These are phyloP conservation scores for Saturnia japonica DNA, from an alignment of 2,888 invertebrate genomes.

Conservation along the genomic window DNA sequence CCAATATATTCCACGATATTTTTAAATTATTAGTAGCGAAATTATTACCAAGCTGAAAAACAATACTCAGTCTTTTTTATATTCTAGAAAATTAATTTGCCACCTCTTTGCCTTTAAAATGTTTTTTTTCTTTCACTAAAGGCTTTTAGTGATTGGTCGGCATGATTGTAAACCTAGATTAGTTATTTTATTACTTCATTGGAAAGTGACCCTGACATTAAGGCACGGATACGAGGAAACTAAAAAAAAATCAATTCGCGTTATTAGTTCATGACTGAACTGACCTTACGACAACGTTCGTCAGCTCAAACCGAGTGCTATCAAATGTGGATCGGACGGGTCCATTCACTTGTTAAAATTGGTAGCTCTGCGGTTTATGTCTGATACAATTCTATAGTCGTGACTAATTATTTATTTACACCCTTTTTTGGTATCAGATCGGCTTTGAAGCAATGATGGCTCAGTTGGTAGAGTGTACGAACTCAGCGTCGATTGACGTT, in stretches of 20 bases:
- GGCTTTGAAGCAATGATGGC: too few relatives aligned
- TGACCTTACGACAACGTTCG: slow-evolving; percentile 39
- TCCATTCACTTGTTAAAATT: background rate
- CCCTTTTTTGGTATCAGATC: too few relatives aligned
- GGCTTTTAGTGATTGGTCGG: too few relatives aligned
- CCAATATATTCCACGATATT: too few relatives aligned
- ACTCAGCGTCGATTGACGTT: too few relatives aligned
- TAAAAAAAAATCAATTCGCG: slow-evolving; percentile 41
- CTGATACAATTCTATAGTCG: background rate
- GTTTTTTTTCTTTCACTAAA: too few relatives aligned
- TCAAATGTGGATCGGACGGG: slow-evolving; percentile 15
- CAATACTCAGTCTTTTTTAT: too few relatives aligned
- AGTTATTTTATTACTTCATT: background rate
- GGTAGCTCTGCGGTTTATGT: background rate
- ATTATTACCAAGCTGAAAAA: too few relatives aligned
- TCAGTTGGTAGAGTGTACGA: too few relatives aligned
- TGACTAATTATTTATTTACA: background rate
- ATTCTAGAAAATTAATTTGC: too few relatives aligned
- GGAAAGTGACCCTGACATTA: slow-evolving; percentile 58
- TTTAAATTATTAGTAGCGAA: too few relatives aligned
- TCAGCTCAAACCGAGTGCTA: slow-evolving; percentile 5
- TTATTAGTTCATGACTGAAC: slow-evolving; percentile 46
- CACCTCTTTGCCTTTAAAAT: too few relatives aligned
- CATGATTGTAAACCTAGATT: background rate
- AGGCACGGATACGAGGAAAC: slow-evolving; percentile 39